Base-by-base conservation (phyloP, 1,140 invertebrate species). In the Diorhabda carinulata region DNA sequence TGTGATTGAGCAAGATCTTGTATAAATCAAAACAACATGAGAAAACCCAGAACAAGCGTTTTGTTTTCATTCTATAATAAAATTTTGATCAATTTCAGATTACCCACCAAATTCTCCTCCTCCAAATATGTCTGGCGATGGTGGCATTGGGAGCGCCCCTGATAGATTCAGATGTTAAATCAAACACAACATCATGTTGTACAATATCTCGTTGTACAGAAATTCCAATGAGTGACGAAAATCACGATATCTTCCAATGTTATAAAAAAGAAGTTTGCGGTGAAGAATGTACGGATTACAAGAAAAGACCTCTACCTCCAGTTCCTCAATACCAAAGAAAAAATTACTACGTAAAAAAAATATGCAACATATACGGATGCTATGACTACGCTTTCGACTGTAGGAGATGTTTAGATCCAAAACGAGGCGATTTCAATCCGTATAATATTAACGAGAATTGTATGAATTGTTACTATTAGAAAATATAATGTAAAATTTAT, bases 141-240 rank as follows among this genome's bases (percentile, higher is more conserved):
- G 25, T 25, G 25, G 25, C 25, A 25, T 25, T 25, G 25, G 25
- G 25, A 25, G 25, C 25, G 25, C 25, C 25, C 25, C 25, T 25
- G 25, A 25, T 25, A 25, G 25, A 25, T 25, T 25, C 25, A 25
- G 25, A 25, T 25, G 2, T 25, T 25, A 25, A 25, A 25, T 25
- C 25, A 25, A 25, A 25, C 25, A 25, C 25, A 25, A 25, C 25
- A 59, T 5, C 43, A 44, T 62, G 61, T 43, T 62, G 61, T 10
- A 43, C 43, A 5, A n/a, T 62, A 62, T 44, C 61, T 3, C 41
- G 44, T n/a, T 62, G 61, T 43, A 43, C 43, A 62, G 61, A 62
- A 62, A 44, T 62, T 8, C 61, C 61, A 5, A 8, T 62, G 7
- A 47, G 44, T 3, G 44, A 41, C n/a, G 61, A 62, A 40, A 44